phyloP scores from a whole-genome alignment of 2,797 vertebrate species.

The Catharus ustulatus region DNA sequence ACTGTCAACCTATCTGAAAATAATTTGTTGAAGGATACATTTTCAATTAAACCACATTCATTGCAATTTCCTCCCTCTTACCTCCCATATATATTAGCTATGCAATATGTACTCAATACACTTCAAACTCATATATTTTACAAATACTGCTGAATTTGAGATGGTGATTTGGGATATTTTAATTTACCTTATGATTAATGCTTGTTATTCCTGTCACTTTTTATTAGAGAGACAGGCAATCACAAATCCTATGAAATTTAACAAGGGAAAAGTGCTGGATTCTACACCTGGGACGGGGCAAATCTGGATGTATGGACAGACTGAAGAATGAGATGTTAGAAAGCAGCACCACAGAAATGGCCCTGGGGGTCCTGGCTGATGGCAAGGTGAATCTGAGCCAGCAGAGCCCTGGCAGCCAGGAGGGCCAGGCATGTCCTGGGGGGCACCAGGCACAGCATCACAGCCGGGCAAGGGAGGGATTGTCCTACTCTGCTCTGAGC shows the following conservation, averaged over 20 bases:
- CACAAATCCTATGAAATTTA: neutral
- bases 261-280: neutral
- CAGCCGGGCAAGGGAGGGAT: fast-evolving
- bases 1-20: neutral
- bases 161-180: neutral
- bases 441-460: fast-evolving
- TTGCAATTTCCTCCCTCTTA: neutral
- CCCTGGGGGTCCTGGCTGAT: fast-evolving
- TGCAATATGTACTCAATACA: neutral
- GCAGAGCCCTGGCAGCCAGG: neutral
- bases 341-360: neutral
- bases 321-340: neutral
- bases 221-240: neutral
- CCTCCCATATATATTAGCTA: neutral
- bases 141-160: neutral
- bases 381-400: fast-evolving
- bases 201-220: neutral
- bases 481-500: fast-evolving
- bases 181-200: neutral
- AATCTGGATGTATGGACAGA: neutral
- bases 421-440: fast-evolving
- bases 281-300: neutral
- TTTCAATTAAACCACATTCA: neutral
- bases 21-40: neutral
- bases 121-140: neutral